A percentile compares a stretch with the other conserved stretches of the same genome.
Evolutionary conservation across 2,888 invertebrate species (phyloP).

Genomic region (Pristionchus maxplancki): DNA sequence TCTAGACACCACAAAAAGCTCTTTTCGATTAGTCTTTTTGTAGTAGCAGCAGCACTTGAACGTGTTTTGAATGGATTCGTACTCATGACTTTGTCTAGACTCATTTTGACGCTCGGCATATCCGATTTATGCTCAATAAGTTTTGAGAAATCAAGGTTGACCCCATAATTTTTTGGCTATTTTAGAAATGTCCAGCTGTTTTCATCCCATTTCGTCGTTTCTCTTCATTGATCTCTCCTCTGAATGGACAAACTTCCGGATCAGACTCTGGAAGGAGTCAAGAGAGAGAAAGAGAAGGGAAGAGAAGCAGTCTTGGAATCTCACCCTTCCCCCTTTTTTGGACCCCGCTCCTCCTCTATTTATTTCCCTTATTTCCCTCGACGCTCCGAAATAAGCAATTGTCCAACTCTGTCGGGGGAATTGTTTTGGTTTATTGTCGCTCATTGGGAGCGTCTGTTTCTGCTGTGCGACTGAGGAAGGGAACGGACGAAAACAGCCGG

Average conservation of each 20-base stretch:
- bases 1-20: neutral
- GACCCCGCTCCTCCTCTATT: constrained; percentile 15
- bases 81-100: neutral
- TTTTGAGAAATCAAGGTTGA: too few species aligned
- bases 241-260: constrained; percentile 36
- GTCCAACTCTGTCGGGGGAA: constrained; percentile 10
- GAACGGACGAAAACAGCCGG: too few species aligned
- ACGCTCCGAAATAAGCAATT: constrained; percentile 43
- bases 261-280: neutral
- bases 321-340: constrained; percentile 23
- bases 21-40: neutral
- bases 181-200: too few species aligned
- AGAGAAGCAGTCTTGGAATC: neutral
- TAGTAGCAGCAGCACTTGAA: neutral
- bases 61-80: neutral
- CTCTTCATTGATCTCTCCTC: constrained; percentile 11
- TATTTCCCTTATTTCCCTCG: constrained; percentile 36
- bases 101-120: too few species aligned
- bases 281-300: neutral
- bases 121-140: too few species aligned
- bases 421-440: constrained; percentile 32
- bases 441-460: neutral
- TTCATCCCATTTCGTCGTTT: neutral
- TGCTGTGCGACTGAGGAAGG: too few species aligned
- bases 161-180: too few species aligned